Conservation (phyloP, 1,140 invertebrate species). For the Plodia interpunctella region DNA sequence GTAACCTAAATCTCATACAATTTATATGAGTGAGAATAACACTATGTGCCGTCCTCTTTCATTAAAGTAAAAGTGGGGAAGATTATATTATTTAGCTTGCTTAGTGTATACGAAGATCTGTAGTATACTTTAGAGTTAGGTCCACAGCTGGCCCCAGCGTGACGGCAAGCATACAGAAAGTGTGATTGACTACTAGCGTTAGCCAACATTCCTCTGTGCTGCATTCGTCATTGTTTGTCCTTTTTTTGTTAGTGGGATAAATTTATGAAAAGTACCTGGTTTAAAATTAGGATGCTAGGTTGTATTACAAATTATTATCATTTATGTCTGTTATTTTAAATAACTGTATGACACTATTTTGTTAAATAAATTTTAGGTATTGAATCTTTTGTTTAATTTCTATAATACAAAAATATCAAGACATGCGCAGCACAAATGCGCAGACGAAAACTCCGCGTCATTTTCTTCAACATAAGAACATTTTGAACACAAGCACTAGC, state of each 20-base stretch:
- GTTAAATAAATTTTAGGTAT: slow-evolving; percentile 76
- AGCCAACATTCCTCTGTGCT: slow-evolving; percentile 75
- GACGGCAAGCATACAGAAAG: slow-evolving; percentile 37
- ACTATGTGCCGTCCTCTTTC: too few relatives aligned
- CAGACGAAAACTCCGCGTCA: too few relatives aligned
- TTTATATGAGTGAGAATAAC: too few relatives aligned
- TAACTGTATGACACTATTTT: slow-evolving; percentile 77
- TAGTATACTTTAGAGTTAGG: too few relatives aligned
- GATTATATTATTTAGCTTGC: too few relatives aligned
- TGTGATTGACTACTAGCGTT: slow-evolving; percentile 44
- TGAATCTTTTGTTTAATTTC: slow-evolving; percentile 44
- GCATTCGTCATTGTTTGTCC: slow-evolving; percentile 64
- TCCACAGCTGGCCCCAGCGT: slow-evolving; percentile 31
- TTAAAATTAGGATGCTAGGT: slow-evolving; percentile 73
- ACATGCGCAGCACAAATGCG: too few relatives aligned
- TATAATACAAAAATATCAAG: neutral
- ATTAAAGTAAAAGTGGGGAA: too few relatives aligned
- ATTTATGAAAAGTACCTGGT: slow-evolving; percentile 75
- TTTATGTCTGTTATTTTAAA: slow-evolving; percentile 76
- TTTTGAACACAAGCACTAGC: too few relatives aligned
- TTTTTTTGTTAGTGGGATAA: slow-evolving; percentile 64
- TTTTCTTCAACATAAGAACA: too few relatives aligned
- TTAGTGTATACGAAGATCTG: too few relatives aligned
- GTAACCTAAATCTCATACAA: too few relatives aligned
- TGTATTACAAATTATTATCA: slow-evolving; percentile 74